Conservation (phyloP, 2,797 vertebrate species). For the Aphelocoma californica region DNA sequence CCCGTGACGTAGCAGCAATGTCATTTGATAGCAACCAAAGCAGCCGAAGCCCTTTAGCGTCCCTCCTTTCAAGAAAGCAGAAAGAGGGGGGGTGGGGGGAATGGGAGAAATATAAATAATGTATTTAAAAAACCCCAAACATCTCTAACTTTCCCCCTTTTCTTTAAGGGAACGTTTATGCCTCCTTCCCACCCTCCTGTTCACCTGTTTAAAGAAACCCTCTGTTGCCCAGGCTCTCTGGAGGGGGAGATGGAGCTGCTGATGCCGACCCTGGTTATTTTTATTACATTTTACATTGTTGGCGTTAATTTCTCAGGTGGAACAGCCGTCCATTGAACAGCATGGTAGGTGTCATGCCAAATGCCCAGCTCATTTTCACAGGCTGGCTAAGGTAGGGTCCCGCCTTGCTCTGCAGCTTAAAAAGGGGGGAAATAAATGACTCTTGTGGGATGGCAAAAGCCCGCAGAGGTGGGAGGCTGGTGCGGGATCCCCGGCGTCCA, state of each 20-base stretch:
- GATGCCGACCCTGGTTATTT: background rate
- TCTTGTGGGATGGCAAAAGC: background rate
- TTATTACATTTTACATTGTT: background rate
- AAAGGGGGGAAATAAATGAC: background rate
- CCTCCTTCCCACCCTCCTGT: background rate
- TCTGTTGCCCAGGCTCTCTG: background rate
- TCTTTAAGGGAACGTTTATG: background rate
- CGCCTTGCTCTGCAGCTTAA: background rate
- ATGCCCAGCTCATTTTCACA: background rate
- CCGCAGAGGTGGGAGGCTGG: background rate
- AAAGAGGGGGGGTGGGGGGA: background rate
- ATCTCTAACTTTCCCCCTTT: background rate
- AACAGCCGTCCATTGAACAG: background rate
- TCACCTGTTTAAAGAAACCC: background rate
- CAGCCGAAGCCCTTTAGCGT: background rate
- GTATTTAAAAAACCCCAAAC: background rate
- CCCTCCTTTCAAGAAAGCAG: background rate
- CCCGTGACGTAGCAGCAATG: constrained; percentile 56
- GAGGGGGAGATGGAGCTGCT: background rate
- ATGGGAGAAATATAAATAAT: background rate
- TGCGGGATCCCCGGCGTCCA: background rate
- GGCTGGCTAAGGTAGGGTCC: background rate
- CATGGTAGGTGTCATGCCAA: background rate
- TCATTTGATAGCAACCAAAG: constrained; percentile 38
- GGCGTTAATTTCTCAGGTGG: background rate